These are phyloP conservation scores for Pelochelys cantorii DNA, from an alignment of 2,797 vertebrate genomes.

Conservation along the genomic window DNA sequence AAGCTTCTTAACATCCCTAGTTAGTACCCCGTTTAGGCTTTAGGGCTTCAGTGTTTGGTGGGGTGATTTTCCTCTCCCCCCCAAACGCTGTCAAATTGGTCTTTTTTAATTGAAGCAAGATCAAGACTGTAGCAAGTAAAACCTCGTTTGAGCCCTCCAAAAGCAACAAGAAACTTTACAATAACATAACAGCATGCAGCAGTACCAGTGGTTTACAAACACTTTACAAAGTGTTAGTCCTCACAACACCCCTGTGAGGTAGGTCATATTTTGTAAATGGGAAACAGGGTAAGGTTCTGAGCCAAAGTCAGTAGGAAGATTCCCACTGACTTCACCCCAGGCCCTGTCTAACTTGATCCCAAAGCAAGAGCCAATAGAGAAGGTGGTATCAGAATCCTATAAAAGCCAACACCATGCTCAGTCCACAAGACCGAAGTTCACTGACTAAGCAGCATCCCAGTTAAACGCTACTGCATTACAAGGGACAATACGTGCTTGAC, in stretches of 20 bases:
- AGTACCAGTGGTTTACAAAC: rapidly evolving
- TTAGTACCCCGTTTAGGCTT: background rate
- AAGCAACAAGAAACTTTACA: background rate
- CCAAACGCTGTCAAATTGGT: rapidly evolving
- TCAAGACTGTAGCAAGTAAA: background rate
- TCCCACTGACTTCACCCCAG: background rate
- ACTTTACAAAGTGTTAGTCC: background rate
- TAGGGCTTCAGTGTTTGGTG: background rate
- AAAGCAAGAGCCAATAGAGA: background rate
- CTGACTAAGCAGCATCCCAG: rapidly evolving
- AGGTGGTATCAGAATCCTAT: background rate
- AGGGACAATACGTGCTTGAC: background rate
- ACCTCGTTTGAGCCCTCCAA: rapidly evolving
- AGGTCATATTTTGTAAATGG: background rate
- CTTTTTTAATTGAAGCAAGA: background rate
- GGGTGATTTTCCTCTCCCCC: background rate
- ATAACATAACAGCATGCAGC: rapidly evolving
- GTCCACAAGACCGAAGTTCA: background rate
- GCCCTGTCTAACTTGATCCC: background rate
- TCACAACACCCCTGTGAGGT: background rate
- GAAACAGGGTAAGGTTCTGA: background rate
- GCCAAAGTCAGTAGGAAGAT: too few species aligned
- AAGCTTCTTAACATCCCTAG: background rate
- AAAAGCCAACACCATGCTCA: background rate
- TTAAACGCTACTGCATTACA: background rate